These are phyloP conservation scores for Tretioscincus oriximinensis DNA, from an alignment of 2,113 vertebrate genomes.

Conservation along the genomic window DNA sequence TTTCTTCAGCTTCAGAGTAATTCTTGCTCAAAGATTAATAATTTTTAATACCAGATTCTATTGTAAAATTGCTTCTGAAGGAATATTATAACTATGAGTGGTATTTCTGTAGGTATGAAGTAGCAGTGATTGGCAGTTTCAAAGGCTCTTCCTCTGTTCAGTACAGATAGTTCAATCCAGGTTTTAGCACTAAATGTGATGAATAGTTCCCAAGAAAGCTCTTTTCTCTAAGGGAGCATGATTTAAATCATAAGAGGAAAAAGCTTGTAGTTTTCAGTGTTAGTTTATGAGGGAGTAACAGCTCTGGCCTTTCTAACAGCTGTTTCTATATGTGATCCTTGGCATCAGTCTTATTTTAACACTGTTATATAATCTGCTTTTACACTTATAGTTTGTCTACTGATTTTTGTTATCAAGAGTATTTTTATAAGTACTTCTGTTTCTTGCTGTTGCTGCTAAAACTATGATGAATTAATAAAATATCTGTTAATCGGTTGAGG, in stretches of 20 bases:
- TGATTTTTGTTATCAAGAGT: constrained; percentile 60
- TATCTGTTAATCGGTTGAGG: constrained; percentile 60
- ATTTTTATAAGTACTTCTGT: constrained; percentile 43
- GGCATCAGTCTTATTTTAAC: constrained; percentile 15
- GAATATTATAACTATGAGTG: neutral
- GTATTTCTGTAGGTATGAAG: neutral
- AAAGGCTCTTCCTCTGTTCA: neutral
- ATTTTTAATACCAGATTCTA: neutral
- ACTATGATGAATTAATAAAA: constrained; percentile 63
- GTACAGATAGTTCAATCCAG: neutral
- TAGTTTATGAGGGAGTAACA: neutral
- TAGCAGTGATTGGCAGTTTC: neutral
- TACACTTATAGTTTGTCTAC: constrained; percentile 49
- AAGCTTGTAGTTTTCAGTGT: neutral
- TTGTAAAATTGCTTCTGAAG: constrained; percentile 23
- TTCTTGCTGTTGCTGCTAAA: constrained; percentile 52
- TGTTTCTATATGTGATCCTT: constrained; percentile 4
- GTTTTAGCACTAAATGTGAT: neutral
- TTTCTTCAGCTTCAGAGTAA: neutral
- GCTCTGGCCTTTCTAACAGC: neutral
- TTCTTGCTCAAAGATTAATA: constrained; percentile 4
- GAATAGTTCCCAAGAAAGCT: neutral
- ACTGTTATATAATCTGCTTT: constrained; percentile 31
- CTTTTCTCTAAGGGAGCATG: constrained; percentile 8
- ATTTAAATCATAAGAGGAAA: neutral